phyloP scores from a whole-genome alignment of 2,888 invertebrate genomes.

The Ellobium chinense region DNA sequence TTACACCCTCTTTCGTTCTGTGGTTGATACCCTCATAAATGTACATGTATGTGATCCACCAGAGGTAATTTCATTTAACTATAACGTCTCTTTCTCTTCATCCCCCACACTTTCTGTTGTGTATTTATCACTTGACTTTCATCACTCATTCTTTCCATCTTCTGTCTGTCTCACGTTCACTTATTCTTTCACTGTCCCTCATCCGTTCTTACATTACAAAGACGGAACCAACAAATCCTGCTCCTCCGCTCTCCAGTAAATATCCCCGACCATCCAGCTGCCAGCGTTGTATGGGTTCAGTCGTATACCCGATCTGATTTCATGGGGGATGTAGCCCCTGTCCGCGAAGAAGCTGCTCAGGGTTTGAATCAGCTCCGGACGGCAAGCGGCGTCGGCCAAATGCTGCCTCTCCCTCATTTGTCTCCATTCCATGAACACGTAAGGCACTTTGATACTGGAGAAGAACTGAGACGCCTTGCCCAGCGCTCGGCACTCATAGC shows the following conservation, averaged over 20 bases:
- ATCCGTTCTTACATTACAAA: constrained; percentile 6
- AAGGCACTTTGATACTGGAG: constrained; percentile 59
- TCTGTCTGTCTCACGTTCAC: constrained; percentile 1
- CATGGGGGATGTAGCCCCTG: constrained; percentile 59
- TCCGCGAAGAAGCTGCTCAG: constrained; percentile 52
- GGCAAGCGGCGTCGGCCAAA: constrained; percentile 57
- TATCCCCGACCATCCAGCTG: constrained; percentile 60
- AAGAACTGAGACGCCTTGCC: constrained; percentile 57
- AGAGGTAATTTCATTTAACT: no score
- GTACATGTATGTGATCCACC: no score
- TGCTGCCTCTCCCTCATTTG: constrained; percentile 65
- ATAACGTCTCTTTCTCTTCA: neutral
- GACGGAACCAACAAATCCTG: constrained; percentile 50
- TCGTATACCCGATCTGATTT: constrained; percentile 53
- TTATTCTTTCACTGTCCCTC: constrained; percentile 31
- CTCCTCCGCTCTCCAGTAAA: constrained; percentile 59
- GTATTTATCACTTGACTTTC: neutral
- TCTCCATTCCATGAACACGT: constrained; percentile 73
- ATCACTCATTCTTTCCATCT: neutral
- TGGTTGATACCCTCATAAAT: no score
- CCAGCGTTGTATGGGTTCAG: constrained; percentile 54
- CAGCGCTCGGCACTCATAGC: constrained; percentile 70
- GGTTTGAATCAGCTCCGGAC: constrained; percentile 50
- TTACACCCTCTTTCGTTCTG: no score
- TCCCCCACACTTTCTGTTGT: no score